Percentiles rank a stretch among this genome's conserved stretches.
phyloP scores from a whole-genome alignment of 2,888 invertebrate species.

The Eudasyphora cyanicolor region DNA sequence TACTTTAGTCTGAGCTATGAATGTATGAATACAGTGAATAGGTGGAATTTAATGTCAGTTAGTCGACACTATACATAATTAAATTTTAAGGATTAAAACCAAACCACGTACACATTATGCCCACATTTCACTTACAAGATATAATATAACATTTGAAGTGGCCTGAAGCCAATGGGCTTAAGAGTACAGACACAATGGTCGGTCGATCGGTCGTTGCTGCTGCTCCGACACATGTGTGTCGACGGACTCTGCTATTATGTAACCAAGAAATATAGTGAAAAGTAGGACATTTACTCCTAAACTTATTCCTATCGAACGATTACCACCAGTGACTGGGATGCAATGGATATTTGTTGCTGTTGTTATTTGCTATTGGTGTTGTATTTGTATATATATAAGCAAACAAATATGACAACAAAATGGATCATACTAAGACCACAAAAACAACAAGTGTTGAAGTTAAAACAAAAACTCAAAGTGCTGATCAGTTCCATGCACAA shows the following conservation, averaged over 20 bases:
- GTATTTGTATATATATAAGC: neutral
- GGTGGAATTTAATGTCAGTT: too few species aligned
- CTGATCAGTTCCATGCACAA: neutral
- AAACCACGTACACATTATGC: too few species aligned
- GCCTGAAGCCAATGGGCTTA: constrained; percentile 20
- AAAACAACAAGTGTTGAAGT: constrained; percentile 27
- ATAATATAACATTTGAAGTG: too few species aligned
- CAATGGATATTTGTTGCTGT: neutral
- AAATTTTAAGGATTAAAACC: too few species aligned
- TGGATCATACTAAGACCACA: constrained; percentile 48
- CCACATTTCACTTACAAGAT: neutral
- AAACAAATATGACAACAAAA: constrained; percentile 42
- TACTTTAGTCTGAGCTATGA: too few species aligned
- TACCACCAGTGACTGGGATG: constrained; percentile 25
- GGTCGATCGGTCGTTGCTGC: too few species aligned
- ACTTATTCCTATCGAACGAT: constrained; percentile 2
- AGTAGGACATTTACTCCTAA: constrained; percentile 53
- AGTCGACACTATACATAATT: too few species aligned
- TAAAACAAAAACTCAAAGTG: neutral
- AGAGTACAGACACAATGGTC: constrained; percentile 34
- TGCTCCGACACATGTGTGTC: neutral
- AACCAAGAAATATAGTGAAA: constrained; percentile 41
- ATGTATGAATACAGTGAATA: too few species aligned
- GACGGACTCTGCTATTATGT: constrained; percentile 37
- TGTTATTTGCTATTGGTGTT: constrained; percentile 22